Conservation (phyloP, 2,113 vertebrate species). For the Cygnus buccinator region DNA sequence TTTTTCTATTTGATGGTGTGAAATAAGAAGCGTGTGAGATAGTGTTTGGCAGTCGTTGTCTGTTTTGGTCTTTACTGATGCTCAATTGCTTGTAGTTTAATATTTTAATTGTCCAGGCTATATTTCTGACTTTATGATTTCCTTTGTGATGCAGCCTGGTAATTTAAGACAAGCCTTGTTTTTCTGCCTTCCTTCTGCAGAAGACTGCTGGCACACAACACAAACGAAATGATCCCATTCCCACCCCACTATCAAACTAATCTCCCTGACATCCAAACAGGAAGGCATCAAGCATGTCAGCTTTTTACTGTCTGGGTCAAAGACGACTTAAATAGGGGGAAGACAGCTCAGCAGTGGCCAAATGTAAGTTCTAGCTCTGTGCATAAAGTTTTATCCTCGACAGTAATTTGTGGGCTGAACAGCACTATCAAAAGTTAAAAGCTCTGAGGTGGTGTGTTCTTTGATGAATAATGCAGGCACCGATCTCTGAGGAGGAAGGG, state of each 20-base stretch:
- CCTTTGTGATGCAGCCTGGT: not conserved
- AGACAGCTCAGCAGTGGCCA: not conserved
- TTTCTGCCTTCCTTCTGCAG: not conserved
- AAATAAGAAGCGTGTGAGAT: not conserved
- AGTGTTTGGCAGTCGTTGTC: not conserved
- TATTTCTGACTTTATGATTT: not conserved
- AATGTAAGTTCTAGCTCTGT: not conserved
- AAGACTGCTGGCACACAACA: not conserved
- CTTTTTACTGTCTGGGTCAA: not conserved
- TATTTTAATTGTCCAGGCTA: not conserved
- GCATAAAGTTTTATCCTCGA: not conserved
- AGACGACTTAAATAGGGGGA: not conserved
- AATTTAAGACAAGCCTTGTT: not conserved
- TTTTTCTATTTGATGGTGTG: not conserved
- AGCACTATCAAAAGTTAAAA: not conserved
- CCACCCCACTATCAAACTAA: not conserved
- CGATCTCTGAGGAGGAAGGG: not conserved
- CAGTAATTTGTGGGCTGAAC: not conserved
- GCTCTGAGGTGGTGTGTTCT: not conserved
- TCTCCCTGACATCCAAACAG: not conserved
- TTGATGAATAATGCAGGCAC: constrained; percentile 34
- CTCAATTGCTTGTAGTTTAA: not conserved
- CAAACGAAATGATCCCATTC: not conserved
- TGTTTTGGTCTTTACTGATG: not conserved
- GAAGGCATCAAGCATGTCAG: not conserved